Evolutionary conservation across 2,797 vertebrate genomes (phyloP).

Genomic region (Manis crassicaudata): DNA sequence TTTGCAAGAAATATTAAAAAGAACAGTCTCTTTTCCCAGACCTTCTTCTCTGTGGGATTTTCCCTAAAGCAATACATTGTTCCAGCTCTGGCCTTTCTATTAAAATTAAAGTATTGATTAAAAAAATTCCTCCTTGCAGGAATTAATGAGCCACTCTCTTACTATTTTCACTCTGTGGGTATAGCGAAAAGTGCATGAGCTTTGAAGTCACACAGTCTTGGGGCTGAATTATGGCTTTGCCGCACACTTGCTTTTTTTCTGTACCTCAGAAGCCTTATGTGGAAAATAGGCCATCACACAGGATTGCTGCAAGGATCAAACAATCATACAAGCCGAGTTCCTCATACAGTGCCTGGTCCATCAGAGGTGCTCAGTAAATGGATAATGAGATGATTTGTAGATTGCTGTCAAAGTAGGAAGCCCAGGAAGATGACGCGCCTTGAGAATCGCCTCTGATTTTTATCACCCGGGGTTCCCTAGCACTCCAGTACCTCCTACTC

Average conservation of each 20-base stretch:
- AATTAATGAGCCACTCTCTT: conserved; percentile 12
- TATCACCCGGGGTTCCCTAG: not conserved
- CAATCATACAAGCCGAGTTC: not conserved
- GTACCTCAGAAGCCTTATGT: not conserved
- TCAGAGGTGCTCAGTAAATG: not conserved
- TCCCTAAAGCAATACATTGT: conserved; percentile 25
- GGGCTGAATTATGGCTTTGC: not conserved
- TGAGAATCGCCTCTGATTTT: not conserved
- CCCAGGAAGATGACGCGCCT: not conserved
- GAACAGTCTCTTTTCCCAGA: not conserved
- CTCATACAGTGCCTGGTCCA: not conserved
- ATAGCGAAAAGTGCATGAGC: not conserved
- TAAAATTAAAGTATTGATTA: conserved; percentile 61
- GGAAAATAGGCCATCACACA: not conserved
- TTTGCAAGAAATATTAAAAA: conserved; percentile 46
- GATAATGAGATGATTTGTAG: not conserved
- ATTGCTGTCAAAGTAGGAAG: not conserved
- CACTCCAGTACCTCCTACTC: not conserved
- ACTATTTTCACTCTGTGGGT: not conserved
- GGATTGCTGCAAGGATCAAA: not conserved
- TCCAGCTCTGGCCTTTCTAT: conserved; percentile 30
- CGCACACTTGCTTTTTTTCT: not conserved
- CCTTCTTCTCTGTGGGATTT: conserved; percentile 5
- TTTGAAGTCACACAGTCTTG: not conserved
- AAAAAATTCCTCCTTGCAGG: not conserved